Evolutionary conservation across 2,113 vertebrate species (phyloP), one percentile per base, ranked within the genome.

Genomic region (Equus quagga): DNA sequence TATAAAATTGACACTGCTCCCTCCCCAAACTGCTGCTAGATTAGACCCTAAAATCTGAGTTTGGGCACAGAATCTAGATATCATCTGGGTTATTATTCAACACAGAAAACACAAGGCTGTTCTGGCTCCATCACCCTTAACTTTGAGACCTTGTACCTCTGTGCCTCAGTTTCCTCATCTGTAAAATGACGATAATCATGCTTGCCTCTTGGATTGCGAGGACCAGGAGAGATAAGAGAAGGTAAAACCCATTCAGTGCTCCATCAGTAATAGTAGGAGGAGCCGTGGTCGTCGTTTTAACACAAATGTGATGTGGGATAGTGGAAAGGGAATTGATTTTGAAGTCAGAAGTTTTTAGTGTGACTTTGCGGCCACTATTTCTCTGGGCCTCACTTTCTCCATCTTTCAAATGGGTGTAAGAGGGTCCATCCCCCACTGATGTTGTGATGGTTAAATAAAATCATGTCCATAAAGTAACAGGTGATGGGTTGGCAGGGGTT

Each of bases 221-320:
- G 85, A 12, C 73, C 26, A 1, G 72, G 73, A 33, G 76, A 21
- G 21, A 6, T 3, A 3, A 11, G n/a, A 60, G 62, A 62, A 75
- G 0, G 44, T 6, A 2, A 82, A 69, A 19, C 23, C 33, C 83
- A 5, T 5, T 3, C 3, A 6, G 14, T 0, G n/a, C 33, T 31
- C 49, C 33, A 33, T 10, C 28, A 60, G 21, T 12, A 24, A 5
- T 0, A 62, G 64, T 1, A n/a, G 75, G 3, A 14, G 73, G 14
- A 11, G 9, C 15, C 15, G 6, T 36, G 1, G 2, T 21, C 15
- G 4, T 31, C 60, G 28, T 49, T 82, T 15, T 7, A n/a, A 31
- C 18, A 33, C 49, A 12, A n/a, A 76, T 82, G 49, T 2, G 2
- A 1, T 11, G 0, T 0, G 1, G 18, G 31, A 18, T 3, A 1